Conservation (phyloP, 2,113 vertebrate species). For the Sebastes schlegelii region DNA sequence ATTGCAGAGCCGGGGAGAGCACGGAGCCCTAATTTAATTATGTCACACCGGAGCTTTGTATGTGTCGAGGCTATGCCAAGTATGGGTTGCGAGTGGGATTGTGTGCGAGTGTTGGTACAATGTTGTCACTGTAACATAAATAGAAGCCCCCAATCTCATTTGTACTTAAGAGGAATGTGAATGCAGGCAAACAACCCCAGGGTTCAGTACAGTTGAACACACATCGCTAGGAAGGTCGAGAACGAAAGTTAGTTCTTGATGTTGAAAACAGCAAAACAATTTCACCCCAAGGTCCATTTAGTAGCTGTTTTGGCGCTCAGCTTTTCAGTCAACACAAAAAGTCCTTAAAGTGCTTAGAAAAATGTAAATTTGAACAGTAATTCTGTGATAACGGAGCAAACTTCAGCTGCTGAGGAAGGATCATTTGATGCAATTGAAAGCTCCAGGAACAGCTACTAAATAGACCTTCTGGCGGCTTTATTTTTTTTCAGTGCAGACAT, state of each 20-base stretch:
- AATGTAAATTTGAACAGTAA: background rate
- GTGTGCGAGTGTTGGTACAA: background rate
- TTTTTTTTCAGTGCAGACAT: background rate
- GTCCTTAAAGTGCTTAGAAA: background rate
- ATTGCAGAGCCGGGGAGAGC: slow-evolving; percentile 26
- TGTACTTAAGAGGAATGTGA: slow-evolving; percentile 26
- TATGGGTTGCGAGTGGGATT: background rate
- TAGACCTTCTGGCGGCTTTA: background rate
- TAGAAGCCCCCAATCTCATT: slow-evolving; percentile 28
- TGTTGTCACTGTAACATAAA: slow-evolving; percentile 47
- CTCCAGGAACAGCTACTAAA: background rate
- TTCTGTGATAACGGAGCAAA: background rate
- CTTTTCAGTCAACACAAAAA: background rate
- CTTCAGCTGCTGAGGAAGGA: background rate
- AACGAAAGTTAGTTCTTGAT: background rate
- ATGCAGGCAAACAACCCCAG: background rate
- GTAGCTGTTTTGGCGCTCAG: background rate
- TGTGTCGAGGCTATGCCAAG: slow-evolving; percentile 44
- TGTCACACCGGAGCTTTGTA: slow-evolving; percentile 51
- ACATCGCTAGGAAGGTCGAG: background rate
- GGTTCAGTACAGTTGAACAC: background rate
- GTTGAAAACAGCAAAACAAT: background rate
- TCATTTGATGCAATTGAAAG: background rate
- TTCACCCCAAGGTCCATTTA: background rate
- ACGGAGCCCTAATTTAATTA: slow-evolving; percentile 40